A percentile compares a stretch with the other conserved stretches of the same genome.
These are phyloP conservation scores for Sepiola atlantica DNA, from an alignment of 2,888 invertebrate species.

Conservation along the genomic window DNA sequence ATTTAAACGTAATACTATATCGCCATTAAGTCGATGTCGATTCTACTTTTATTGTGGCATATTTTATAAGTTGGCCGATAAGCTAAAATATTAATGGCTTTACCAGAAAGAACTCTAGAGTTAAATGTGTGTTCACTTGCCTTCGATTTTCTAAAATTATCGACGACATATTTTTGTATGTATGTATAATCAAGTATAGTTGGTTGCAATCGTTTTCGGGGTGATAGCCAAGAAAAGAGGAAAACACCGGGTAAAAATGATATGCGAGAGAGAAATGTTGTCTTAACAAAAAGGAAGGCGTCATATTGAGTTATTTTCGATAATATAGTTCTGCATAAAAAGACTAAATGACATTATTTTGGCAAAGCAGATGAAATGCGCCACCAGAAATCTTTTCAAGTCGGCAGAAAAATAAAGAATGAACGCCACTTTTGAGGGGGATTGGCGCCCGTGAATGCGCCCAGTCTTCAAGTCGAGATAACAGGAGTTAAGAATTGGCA, in stretches of 20 bases:
- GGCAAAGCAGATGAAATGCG: neutral
- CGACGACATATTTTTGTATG: neutral
- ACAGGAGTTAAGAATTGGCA: neutral
- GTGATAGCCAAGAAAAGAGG: neutral
- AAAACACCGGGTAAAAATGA: neutral
- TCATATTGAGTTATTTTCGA: neutral
- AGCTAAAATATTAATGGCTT: no score
- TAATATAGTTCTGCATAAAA: neutral
- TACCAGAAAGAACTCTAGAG: no score
- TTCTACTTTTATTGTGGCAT: no score
- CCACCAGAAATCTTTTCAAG: neutral
- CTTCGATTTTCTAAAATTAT: neutral
- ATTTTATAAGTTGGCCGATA: no score
- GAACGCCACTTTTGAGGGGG: neutral
- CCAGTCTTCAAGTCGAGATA: neutral
- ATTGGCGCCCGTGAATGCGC: neutral
- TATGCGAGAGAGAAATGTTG: neutral
- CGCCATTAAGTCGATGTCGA: no score
- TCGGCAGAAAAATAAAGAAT: neutral
- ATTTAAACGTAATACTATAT: no score
- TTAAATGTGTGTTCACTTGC: neutral
- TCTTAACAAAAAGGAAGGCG: neutral
- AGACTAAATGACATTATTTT: neutral
- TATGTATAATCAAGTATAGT: neutral
- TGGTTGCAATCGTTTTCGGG: neutral